Percentiles rank a stretch among this genome's conserved stretches.
Conservation (phyloP, 1,140 invertebrate genomes). For the Drosophila melanica region DNA sequence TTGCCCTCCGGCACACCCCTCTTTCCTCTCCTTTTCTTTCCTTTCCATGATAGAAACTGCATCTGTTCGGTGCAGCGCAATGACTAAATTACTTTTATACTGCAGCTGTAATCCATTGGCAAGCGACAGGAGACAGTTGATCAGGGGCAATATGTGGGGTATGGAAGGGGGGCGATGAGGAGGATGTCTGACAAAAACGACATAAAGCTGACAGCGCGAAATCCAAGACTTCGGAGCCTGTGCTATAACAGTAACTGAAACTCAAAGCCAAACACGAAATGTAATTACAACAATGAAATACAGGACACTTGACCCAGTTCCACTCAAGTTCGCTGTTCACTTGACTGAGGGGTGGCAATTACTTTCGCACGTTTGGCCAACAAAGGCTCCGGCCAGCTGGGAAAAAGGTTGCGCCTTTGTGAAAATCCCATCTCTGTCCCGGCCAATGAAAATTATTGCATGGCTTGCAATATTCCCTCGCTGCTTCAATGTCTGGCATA, state of each 20-base stretch:
- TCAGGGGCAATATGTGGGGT: not conserved
- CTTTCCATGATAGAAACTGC: not conserved
- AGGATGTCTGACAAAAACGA: conserved; percentile 2
- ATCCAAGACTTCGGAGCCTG: conserved; percentile 20
- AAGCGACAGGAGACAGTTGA: conserved; percentile 13
- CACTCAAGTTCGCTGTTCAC: conserved; percentile 14
- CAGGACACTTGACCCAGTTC: conserved; percentile 68
- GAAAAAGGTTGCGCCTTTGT: conserved; percentile 51
- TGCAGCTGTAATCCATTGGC: conserved; percentile 32
- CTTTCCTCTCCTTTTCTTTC: too few relatives aligned
- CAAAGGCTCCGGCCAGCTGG: conserved; percentile 15
- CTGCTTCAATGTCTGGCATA: conserved; percentile 24
- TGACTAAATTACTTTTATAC: conserved; percentile 50
- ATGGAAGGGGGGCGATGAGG: too few relatives aligned
- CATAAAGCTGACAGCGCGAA: conserved; percentile 34
- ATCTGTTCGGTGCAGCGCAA: conserved; percentile 21
- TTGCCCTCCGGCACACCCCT: not conserved
- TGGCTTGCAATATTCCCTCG: conserved; percentile 61
- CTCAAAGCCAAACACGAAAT: conserved; percentile 51
- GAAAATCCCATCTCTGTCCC: conserved; percentile 43
- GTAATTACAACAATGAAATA: conserved; percentile 75
- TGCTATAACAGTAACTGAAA: conserved; percentile 11
- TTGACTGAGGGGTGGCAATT: conserved; percentile 35
- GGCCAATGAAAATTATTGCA: conserved; percentile 69
- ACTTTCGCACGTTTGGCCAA: conserved; percentile 69